Base-by-base conservation (phyloP, 30 jellyfish, hydroid and myxozoan species). In the Aurelia aurita complex sp. Pacific region DNA sequence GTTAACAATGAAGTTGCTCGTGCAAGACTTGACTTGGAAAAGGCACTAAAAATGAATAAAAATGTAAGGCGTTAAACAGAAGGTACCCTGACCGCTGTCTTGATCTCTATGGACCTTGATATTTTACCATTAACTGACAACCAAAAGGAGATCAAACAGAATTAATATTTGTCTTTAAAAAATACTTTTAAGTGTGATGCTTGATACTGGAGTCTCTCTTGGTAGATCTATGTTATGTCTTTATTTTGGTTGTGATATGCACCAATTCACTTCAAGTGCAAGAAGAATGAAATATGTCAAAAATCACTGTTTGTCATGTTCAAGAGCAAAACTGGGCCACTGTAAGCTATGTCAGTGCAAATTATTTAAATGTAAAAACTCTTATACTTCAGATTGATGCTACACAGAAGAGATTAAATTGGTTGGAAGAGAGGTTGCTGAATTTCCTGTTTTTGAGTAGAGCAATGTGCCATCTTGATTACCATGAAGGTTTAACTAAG, bases 401-500 rank as follows among this genome's bases (percentile, higher is more conserved):
- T 23, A 76, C 77, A 17, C 69, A 76, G 51, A 67, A 34, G 43
- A 67, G 87, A 76, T 61, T 86, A 70, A 66, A 54, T 11, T 86
- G 89, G 95, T 74, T 86, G 50, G 89, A 86, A 64, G 64, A 29
- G 36, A 68, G 89, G 61, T 23, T 86, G 55, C 79, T 43, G 69
- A 77, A 46, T 11, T 77, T 84, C 53, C 59, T 73, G 35, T 64
- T 70, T 65, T 60, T 67, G 64, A 84, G 93, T 43, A 84, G 82
- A 66, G 81, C 73, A 43, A 64, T 84, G 33, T 84, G 93, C 50
- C 81, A 84, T 65, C 38, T 84, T 57, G 80, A 84, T 29, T 74
- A 73, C 65, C 67, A 69, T 3, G 87, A 68, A n/a, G 66, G 71
- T 50, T 50, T 15, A 46, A 34, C 12, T 17, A 46, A 0, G 83